Evolutionary conservation across 2,113 vertebrate genomes (phyloP), one percentile per base, ranked within the genome.

Genomic region (Dromas ardeola): DNA sequence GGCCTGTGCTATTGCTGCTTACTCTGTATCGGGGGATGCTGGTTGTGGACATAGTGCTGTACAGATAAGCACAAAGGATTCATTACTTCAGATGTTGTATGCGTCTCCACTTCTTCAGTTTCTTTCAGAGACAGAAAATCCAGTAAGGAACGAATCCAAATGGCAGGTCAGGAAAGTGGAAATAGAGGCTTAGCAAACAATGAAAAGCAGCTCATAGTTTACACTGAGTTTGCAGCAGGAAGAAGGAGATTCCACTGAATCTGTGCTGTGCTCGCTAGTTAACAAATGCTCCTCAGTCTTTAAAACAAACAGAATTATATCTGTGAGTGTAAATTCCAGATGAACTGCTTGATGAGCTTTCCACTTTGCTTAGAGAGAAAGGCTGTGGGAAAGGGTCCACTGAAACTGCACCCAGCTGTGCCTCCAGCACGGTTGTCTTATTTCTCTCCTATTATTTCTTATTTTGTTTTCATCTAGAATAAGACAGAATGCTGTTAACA

Each of bases 151-250:
- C 42, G 45, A 69, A 56, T 89, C 81, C 81, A 90, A 80, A 72
- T 79, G 70, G 74, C 49, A 59, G 49, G 18, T 93, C 73, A 84
- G 27, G 56, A 19, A 88, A 90, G 76, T 96, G 90, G 88, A 93
- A 96, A 66, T 47, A 42, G 90, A 70, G 58, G 74, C 91, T 93
- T 92, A 97, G 89, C 62, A 85, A 96, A 93, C 91, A 88, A 90
- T 76, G 90, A 92, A 32, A 96, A 95, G 71, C 91, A 96, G 88
- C 91, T 95, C 86, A 58, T 38, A 50, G 90, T 94, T 96, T 86
- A 93, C 50, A 73, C 3, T 25, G 74, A 93, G 53, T 88, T 88
- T 96, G 66, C 55, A 92, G 66, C 90, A 93, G 79, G 92, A 94
- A 94, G 84, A 26, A 70, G 77, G 58, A 91, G 90, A 94, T 92